phyloP scores from a whole-genome alignment of 2,113 vertebrate genomes.

The Strix aluco region DNA sequence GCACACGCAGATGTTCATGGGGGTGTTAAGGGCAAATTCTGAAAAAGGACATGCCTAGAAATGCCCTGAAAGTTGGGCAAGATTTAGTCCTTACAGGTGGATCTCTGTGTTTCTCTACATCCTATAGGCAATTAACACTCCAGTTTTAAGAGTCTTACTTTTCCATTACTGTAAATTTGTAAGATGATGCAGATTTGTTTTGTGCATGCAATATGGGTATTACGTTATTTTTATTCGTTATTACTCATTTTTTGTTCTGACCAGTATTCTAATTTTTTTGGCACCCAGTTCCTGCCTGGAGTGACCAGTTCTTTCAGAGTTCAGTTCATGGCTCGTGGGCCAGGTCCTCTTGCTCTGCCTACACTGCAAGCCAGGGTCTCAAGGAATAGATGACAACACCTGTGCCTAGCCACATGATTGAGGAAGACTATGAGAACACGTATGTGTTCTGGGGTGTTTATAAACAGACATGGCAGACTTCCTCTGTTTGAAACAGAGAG shows the following conservation, averaged over 20 bases:
- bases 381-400: not conserved
- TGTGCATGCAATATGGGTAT: not conserved
- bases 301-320: not conserved
- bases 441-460: rapidly evolving
- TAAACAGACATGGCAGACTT: not conserved
- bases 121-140: not conserved
- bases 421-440: not conserved
- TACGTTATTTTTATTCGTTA: not conserved
- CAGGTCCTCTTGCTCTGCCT: not conserved
- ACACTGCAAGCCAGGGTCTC: not conserved
- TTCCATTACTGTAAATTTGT: not conserved
- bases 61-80: not conserved
- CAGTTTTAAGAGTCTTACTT: not conserved
- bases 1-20: not conserved
- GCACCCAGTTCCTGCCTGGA: not conserved
- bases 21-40: not conserved
- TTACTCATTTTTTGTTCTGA: not conserved
- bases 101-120: not conserved
- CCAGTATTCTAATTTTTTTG: not conserved
- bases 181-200: not conserved
- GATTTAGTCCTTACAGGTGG: not conserved
- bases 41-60: not conserved
- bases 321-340: not conserved
- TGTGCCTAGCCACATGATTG: not conserved
- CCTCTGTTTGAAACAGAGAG: not conserved